phyloP scores from a whole-genome alignment of 2,797 vertebrate genomes.

The Apogon talboti region DNA sequence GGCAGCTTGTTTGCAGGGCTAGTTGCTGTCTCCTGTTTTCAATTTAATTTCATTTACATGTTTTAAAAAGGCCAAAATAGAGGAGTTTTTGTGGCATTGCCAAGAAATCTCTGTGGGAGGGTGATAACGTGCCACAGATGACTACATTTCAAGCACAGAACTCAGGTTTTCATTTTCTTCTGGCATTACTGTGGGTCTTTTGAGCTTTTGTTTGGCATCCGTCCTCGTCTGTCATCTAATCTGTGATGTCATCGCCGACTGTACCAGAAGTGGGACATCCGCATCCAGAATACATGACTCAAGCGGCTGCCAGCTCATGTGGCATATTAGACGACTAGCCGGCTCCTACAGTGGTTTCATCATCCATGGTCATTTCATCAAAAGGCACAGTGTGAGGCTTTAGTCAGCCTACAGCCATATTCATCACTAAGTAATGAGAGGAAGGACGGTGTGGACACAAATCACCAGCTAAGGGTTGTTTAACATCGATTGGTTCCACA shows the following conservation, averaged over 20 bases:
- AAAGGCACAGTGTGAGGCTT: conserved; percentile 46
- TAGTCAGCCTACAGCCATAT: conserved; percentile 54
- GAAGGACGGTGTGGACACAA: conserved; percentile 57
- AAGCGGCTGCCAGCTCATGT: conserved; percentile 35
- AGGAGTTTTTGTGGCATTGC: conserved; percentile 52
- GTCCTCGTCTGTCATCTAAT: conserved; percentile 47
- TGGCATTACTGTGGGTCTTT: conserved; percentile 22
- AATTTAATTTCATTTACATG: conserved; percentile 72
- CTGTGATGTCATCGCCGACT: conserved; percentile 68
- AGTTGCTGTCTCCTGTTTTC: conserved; percentile 64
- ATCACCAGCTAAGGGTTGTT: conserved; percentile 65
- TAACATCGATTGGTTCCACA: conserved; percentile 64
- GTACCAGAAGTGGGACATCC: conserved; percentile 64
- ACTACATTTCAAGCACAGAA: conserved; percentile 41
- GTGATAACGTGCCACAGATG: conserved; percentile 43
- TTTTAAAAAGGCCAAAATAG: conserved; percentile 67
- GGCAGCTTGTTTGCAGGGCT: conserved; percentile 57
- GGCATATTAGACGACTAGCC: conserved; percentile 31
- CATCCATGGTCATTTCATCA: conserved; percentile 51
- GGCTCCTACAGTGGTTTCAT: conserved; percentile 54
- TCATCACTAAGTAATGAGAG: conserved; percentile 60
- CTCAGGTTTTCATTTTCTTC: conserved; percentile 44
- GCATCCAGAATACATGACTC: conserved; percentile 64
- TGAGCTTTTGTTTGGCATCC: conserved; percentile 50
- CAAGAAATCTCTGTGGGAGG: conserved; percentile 54